Conservation (phyloP, 2,113 vertebrate genomes). For the Parotia lawesii region DNA sequence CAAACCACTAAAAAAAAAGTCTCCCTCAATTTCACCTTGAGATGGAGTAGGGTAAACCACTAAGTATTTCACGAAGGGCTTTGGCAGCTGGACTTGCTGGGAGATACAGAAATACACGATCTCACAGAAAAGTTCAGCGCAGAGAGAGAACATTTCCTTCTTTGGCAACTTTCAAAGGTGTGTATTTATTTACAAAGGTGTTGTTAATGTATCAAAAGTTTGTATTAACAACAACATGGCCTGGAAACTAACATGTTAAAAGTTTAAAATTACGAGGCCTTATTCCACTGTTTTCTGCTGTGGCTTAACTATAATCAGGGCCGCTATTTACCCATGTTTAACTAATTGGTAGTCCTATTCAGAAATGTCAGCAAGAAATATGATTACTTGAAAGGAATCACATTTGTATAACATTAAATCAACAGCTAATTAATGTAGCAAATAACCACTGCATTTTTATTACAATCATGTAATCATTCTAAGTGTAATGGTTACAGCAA, state of each 20-base stretch:
- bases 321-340: background rate
- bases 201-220: background rate
- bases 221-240: background rate
- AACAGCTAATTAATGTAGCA: conserved; percentile 49
- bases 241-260: background rate
- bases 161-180: background rate
- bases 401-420: conserved; percentile 39
- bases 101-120: background rate
- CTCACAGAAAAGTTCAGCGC: background rate
- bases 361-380: conserved; percentile 35
- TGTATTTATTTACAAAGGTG: background rate
- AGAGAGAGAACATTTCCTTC: background rate
- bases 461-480: conserved; percentile 7
- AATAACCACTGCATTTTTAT: conserved; percentile 28
- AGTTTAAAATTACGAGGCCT: background rate
- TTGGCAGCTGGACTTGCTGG: background rate
- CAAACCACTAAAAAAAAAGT: background rate
- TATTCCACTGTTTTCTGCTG: background rate
- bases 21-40: background rate
- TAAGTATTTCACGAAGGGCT: background rate
- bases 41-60: background rate
- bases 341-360: conserved; percentile 19
- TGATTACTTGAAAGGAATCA: conserved; percentile 24
- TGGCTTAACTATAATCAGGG: background rate
- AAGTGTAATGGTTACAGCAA: conserved; percentile 8